Evolutionary conservation across 2,113 vertebrate genomes (phyloP), one percentile per base, ranked within the genome.

Genomic region (Oenanthe melanoleuca): DNA sequence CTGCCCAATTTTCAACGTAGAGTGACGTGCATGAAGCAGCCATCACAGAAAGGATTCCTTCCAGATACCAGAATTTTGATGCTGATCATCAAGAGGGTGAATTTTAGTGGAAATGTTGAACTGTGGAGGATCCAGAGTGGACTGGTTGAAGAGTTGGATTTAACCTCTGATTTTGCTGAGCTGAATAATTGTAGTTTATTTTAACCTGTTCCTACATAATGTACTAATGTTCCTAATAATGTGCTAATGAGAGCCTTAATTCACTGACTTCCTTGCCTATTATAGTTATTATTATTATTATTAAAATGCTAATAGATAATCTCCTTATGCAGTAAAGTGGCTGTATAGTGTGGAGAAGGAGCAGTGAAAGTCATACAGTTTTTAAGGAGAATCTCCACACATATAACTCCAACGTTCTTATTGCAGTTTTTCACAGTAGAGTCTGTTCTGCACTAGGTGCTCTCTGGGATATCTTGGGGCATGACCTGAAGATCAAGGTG

Each of bases 401-500:
- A 3, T 34, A 1, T 22, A 37, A 24, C 11, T 59, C 10, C 42
- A 47, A 3, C 9, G 3, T 9, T 38, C 14, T 47, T 34, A 55
- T 8, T 40, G 33, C 9, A 49, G 33, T 50, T 86, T 33, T 42
- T 61, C 38, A 31, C 10, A 34, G 12, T 2, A 2, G 3, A 3
- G 5, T 73, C 28, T 69, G 15, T 33, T 86, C 69, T 37, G 18
- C 29, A 12, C 24, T 24, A 28, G 42, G 4, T 29, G 6, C 4
- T 72, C 25, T 64, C 44, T 13, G 21, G 28, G 3, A 5, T 33
- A 22, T 40, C 40, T 23, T 55, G 17, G 13, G 24, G 3, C 11
- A 25, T 34, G 16, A 67, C 26, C 21, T 1, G 1, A 69, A 61
- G 50, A 37, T 33, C 0, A 0, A 18, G 6, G 9, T 45, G 7